Base-by-base conservation (phyloP, 2,888 invertebrate species). In the Drosophila lutescens region DNA sequence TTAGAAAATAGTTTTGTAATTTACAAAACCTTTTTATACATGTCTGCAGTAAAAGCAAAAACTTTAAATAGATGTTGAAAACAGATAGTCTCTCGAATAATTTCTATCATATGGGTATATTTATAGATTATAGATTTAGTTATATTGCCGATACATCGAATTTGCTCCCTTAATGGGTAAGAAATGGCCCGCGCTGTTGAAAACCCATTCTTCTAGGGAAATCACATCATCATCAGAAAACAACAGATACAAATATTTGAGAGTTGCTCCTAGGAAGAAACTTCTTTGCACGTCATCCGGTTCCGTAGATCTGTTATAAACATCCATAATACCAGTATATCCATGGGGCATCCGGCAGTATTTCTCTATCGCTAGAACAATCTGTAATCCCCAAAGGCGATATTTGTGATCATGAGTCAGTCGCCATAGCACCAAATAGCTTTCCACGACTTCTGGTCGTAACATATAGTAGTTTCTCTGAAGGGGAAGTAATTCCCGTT, bases 271-370 rank as follows among this genome's bases (percentile, higher is more conserved):
- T 79, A 99, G 94, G 94, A 99, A 99, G 94, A 97, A 99, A 92
- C 98, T 98, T 93, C 99, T 99, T 92, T 99, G 99, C 36, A 99
- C 99, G 92, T 99, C 99, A 92, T 99, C 99, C 85, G 98, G 96
- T 79, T 94, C 94, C 17, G 97, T 95, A 68, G 95, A 95, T 77
- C 94, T 93, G 83, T 95, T 94, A 93, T 99, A 98, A 43, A 99
- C 99, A 93, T 99, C 98, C 84, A 96, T 95, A 38, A 99, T 93
- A 1, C 99, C 99, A 23, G 98, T 96, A 93, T 97, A 99, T 5
- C 99, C 99, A 71, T 96, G 96, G 7, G 96, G 95, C 56, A 97
- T 97, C 71, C 97, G 95, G 91, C 99, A 99, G 92, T 98, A 94
- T 91, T 96, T 97, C 92, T 99, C 98, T 66, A 99, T 92, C 0